phyloP scores from a whole-genome alignment of 2,797 vertebrate species.

The Schizothorax lantsangensis region DNA sequence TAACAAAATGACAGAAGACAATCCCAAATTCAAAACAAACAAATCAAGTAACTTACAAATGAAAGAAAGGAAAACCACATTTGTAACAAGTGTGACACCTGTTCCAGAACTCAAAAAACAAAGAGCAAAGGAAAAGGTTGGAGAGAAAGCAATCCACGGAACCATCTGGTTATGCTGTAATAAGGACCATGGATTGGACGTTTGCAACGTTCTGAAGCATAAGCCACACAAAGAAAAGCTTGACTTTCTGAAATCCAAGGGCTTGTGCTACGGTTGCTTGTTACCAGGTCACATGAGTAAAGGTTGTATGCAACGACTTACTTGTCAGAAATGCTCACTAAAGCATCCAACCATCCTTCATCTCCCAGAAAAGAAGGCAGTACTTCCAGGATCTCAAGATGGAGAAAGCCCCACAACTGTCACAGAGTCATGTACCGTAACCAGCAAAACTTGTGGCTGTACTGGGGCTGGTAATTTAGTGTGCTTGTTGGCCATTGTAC shows the following conservation, averaged over 20 bases:
- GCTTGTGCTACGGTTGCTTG: constrained; percentile 42
- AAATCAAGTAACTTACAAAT: no score
- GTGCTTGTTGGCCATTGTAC: neutral
- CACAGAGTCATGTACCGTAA: neutral
- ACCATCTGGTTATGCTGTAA: constrained; percentile 26
- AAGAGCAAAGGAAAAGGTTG: neutral
- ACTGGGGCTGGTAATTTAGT: constrained; percentile 6
- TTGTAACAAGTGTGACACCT: neutral
- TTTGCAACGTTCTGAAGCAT: neutral
- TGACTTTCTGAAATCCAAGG: constrained; percentile 38
- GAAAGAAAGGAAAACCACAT: constrained; percentile 4
- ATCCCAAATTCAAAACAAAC: neutral
- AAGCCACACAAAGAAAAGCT: constrained; percentile 47
- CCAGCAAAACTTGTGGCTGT: neutral
- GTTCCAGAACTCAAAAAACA: neutral
- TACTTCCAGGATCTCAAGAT: no score
- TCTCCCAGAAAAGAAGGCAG: no score
- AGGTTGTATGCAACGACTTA: constrained; percentile 9
- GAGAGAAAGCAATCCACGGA: neutral
- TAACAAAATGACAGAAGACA: constrained; percentile 8
- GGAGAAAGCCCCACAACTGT: neutral
- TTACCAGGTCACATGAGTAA: constrained; percentile 40
- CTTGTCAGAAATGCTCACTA: neutral
- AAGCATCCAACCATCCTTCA: no score
- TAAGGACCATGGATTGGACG: neutral